A percentile compares a stretch with the other conserved stretches of the same genome.
Conservation (phyloP, 1,140 invertebrate species). For the Drosophila sproati region DNA sequence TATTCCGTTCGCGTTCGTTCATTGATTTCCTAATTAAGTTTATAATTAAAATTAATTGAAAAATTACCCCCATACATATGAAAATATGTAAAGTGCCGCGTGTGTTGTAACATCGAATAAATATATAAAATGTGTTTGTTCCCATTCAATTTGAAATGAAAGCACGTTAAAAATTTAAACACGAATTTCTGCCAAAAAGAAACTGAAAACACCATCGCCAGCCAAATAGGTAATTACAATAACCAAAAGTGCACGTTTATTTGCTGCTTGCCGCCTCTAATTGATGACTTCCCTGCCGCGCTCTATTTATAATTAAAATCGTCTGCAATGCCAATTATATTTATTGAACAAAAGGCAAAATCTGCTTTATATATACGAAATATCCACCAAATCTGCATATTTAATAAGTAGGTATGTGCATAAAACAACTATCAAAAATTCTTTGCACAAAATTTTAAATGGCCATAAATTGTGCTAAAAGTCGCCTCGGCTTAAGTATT, state of each 20-base stretch:
- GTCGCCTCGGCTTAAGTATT: conserved; percentile 49
- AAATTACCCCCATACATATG: conserved; percentile 74
- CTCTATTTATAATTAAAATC: conserved; percentile 73
- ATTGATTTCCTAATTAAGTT: conserved; percentile 85
- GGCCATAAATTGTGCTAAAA: conserved; percentile 60
- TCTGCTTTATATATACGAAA: conserved; percentile 25
- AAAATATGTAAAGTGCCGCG: conserved; percentile 60
- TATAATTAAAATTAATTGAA: conserved; percentile 85
- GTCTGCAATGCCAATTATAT: conserved; percentile 71
- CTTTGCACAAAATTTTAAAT: conserved; percentile 57
- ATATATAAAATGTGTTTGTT: conserved; percentile 36
- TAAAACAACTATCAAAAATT: conserved; percentile 65
- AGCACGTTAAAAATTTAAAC: conserved; percentile 62
- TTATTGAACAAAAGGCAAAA: conserved; percentile 67
- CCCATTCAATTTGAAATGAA: conserved; percentile 57
- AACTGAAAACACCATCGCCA: conserved; percentile 20
- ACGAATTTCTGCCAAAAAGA: conserved; percentile 70
- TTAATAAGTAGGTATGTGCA: conserved; percentile 24
- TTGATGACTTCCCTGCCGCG: conserved; percentile 73
- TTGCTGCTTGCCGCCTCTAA: conserved; percentile 49
- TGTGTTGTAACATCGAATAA: conserved; percentile 52
- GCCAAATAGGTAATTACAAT: conserved; percentile 63
- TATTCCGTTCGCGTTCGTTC: conserved; percentile 73
- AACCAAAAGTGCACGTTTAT: conserved; percentile 51
- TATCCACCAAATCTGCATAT: conserved; percentile 8